phyloP scores from a whole-genome alignment of 1,140 invertebrate species.

The Lordiphosa mommai region DNA sequence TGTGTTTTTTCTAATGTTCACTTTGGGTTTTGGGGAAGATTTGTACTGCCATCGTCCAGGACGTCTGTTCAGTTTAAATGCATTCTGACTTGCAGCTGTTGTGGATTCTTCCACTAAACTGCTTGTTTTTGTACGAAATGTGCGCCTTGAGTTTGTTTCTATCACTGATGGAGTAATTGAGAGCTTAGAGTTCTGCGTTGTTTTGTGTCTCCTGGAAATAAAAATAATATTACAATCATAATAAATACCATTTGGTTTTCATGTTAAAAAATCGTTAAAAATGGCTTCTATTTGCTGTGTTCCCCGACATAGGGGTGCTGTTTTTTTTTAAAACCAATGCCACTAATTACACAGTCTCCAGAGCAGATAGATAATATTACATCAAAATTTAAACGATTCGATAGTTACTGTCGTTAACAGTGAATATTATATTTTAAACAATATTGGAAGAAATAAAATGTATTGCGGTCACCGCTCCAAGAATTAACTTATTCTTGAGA shows the following conservation, averaged over 20 bases:
- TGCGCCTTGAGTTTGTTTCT: slow-evolving; percentile 80
- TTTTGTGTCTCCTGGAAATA: slow-evolving; percentile 45
- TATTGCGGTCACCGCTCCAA: no score
- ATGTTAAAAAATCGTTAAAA: no score
- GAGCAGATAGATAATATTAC: no score
- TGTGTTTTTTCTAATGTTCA: slow-evolving; percentile 86
- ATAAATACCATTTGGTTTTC: background rate
- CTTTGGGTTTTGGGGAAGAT: slow-evolving; percentile 90
- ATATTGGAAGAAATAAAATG: no score
- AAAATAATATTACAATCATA: background rate
- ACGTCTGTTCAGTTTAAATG: slow-evolving; percentile 88
- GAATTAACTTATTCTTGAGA: no score
- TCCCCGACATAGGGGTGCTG: no score
- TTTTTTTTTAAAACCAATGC: no score
- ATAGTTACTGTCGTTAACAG: no score
- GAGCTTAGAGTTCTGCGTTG: slow-evolving; percentile 72
- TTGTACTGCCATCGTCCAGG: slow-evolving; percentile 93
- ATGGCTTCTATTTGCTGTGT: no score
- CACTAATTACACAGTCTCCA: no score
- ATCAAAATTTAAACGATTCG: no score
- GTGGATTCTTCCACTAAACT: slow-evolving; percentile 81
- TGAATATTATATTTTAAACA: no score
- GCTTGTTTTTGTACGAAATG: slow-evolving; percentile 83
- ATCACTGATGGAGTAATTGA: slow-evolving; percentile 70
- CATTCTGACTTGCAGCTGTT: slow-evolving; percentile 83